Evolutionary conservation across 2,888 invertebrate genomes (phyloP).

Genomic region (Isoperla grammatica): DNA sequence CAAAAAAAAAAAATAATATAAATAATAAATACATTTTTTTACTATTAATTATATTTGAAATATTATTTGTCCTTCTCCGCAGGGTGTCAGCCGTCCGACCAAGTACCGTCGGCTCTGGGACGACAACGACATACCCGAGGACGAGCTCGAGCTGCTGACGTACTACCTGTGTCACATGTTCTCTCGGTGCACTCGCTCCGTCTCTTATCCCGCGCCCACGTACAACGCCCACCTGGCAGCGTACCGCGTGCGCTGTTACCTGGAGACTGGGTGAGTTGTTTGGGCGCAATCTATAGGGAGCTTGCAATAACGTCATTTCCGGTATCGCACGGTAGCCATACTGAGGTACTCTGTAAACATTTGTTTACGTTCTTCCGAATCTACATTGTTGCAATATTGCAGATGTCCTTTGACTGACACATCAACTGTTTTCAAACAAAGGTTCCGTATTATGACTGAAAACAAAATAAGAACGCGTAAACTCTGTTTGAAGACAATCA

Average conservation of each 20-base stretch:
- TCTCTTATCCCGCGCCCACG: conserved; percentile 82
- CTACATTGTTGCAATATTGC: too few species aligned
- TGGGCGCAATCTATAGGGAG: too few species aligned
- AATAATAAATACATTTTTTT: background rate
- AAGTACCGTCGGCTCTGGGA: conserved; percentile 83
- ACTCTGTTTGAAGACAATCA: too few species aligned
- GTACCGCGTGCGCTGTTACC: conserved; percentile 55
- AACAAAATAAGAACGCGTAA: too few species aligned
- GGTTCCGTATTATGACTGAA: too few species aligned
- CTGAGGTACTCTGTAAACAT: too few species aligned
- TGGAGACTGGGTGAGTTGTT: conserved; percentile 35
- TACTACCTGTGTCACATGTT: conserved; percentile 83
- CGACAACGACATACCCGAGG: conserved; percentile 62
- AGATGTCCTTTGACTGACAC: too few species aligned
- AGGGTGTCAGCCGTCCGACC: conserved; percentile 80
- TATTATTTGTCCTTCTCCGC: conserved; percentile 39
- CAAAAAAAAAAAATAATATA: too few species aligned
- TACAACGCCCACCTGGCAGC: conserved; percentile 87
- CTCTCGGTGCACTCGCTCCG: conserved; percentile 73
- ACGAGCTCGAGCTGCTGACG: conserved; percentile 71
- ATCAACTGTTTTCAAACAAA: too few species aligned
- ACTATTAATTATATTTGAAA: background rate
- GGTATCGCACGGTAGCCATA: too few species aligned
- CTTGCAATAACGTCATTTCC: too few species aligned
- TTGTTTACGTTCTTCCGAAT: too few species aligned